A percentile compares a stretch with the other conserved stretches of the same genome.
Evolutionary conservation across 2,888 invertebrate species (phyloP).

Genomic region (Mayetiola destructor): DNA sequence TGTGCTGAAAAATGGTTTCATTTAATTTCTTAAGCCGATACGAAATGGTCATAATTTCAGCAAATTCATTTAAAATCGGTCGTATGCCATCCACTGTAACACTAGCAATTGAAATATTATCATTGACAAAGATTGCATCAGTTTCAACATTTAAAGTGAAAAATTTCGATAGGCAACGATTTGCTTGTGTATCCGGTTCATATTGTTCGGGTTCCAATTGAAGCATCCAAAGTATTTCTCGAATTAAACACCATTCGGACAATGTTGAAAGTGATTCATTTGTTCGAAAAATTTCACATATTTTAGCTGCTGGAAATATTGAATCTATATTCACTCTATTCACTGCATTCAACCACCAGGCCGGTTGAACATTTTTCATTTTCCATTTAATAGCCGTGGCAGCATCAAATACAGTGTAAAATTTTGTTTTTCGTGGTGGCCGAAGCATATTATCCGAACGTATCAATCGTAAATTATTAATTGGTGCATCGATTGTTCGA

Average conservation of each 20-base stretch:
- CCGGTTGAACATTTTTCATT: constrained; percentile 30
- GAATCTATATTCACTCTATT: not conserved
- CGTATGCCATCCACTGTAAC: constrained; percentile 25
- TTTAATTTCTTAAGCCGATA: constrained; percentile 31
- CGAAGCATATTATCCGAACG: too few relatives aligned
- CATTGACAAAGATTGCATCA: constrained; percentile 14
- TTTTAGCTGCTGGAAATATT: not conserved
- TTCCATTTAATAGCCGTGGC: constrained; percentile 28
- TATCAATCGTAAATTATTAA: too few relatives aligned
- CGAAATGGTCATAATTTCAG: constrained; percentile 27
- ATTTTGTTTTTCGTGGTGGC: constrained; percentile 23
- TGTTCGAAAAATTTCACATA: constrained; percentile 6
- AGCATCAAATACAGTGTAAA: constrained; percentile 22
- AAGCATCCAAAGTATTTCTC: constrained; percentile 34
- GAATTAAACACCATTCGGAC: constrained; percentile 28
- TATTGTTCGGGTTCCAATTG: constrained; percentile 19
- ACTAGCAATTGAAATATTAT: constrained; percentile 28
- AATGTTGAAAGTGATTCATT: constrained; percentile 24
- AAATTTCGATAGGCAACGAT: constrained; percentile 20
- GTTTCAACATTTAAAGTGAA: constrained; percentile 22
- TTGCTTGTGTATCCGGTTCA: not conserved
- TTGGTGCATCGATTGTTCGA: too few relatives aligned
- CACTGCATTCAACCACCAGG: constrained; percentile 32
- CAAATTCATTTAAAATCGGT: constrained; percentile 24
- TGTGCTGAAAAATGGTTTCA: constrained; percentile 25